Evolutionary conservation across 2,797 vertebrate species (phyloP).

Genomic region (Oreochromis grahami): DNA sequence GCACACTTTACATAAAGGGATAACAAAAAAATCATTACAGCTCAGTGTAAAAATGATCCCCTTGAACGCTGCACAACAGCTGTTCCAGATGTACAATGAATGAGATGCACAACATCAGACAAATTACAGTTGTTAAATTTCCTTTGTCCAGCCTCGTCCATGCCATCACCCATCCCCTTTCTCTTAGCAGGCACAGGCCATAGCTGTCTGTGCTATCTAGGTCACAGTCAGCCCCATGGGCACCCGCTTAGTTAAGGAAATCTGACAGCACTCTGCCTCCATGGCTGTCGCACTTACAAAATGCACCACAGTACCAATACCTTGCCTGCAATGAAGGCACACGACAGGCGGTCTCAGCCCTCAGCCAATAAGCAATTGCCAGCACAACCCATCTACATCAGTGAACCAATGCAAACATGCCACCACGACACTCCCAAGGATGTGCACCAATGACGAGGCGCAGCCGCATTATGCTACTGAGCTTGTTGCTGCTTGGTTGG

Average conservation of each 20-base stretch:
- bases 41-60: neutral
- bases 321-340: slow-evolving; percentile 22
- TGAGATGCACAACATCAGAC: neutral
- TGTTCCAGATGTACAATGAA: neutral
- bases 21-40: neutral
- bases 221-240: slow-evolving; percentile 71
- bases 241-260: slow-evolving; percentile 70
- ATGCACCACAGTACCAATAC: slow-evolving; percentile 41
- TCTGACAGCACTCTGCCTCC: slow-evolving; percentile 72
- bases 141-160: slow-evolving; percentile 26
- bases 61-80: neutral
- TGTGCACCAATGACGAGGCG: slow-evolving; percentile 39
- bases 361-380: slow-evolving; percentile 55
- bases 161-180: slow-evolving; percentile 38
- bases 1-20: neutral
- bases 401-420: slow-evolving; percentile 53
- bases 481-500: slow-evolving; percentile 7
- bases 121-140: slow-evolving; percentile 23
- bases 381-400: slow-evolving; percentile 13
- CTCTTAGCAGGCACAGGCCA: slow-evolving; percentile 40
- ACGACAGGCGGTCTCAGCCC: neutral
- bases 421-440: slow-evolving; percentile 28
- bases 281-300: slow-evolving; percentile 44
- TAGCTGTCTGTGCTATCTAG: slow-evolving; percentile 70
- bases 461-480: neutral